These are phyloP conservation scores for Parazoanthus darwini DNA, from an alignment of 92 coral and sea anemone species.

Conservation along the genomic window DNA sequence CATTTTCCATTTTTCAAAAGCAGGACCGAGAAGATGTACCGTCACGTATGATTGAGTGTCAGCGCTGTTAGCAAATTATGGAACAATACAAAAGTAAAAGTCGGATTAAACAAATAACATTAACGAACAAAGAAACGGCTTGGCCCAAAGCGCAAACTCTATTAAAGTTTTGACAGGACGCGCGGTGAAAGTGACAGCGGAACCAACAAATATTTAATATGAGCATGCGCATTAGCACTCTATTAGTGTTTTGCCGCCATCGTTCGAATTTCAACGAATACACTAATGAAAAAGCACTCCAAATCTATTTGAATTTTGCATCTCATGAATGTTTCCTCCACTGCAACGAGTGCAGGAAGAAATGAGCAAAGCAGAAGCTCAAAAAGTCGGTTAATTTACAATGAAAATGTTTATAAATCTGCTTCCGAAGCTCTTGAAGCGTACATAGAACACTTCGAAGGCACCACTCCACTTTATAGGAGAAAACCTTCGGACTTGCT, in stretches of 20 bases:
- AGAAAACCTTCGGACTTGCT: slow-evolving; percentile 80
- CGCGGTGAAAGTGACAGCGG: slow-evolving; percentile 50
- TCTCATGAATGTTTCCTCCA: slow-evolving; percentile 84
- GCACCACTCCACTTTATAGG: slow-evolving; percentile 57
- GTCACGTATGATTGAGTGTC: not conserved
- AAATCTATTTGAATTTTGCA: slow-evolving; percentile 68
- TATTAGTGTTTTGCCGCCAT: slow-evolving; percentile 89
- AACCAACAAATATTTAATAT: not conserved
- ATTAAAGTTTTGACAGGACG: slow-evolving; percentile 67
- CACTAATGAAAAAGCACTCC: slow-evolving; percentile 36
- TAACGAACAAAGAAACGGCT: slow-evolving; percentile 27
- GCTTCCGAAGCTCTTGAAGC: slow-evolving; percentile 91
- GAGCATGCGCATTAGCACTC: slow-evolving; percentile 68
- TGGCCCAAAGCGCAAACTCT: slow-evolving; percentile 8
- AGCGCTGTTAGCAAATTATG: slow-evolving; percentile 9
- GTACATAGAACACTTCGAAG: slow-evolving; percentile 87
- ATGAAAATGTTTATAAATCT: slow-evolving; percentile 64
- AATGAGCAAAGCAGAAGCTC: slow-evolving; percentile 44
- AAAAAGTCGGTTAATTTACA: slow-evolving; percentile 46
- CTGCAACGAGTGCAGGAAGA: slow-evolving; percentile 49
- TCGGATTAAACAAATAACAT: slow-evolving; percentile 31
- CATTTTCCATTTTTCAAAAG: too few species aligned
- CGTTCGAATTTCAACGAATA: slow-evolving; percentile 84
- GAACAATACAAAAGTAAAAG: slow-evolving; percentile 12
- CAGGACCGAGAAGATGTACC: not conserved